phyloP scores from a whole-genome alignment of 2,888 invertebrate species.

The Papilio demoleus region DNA sequence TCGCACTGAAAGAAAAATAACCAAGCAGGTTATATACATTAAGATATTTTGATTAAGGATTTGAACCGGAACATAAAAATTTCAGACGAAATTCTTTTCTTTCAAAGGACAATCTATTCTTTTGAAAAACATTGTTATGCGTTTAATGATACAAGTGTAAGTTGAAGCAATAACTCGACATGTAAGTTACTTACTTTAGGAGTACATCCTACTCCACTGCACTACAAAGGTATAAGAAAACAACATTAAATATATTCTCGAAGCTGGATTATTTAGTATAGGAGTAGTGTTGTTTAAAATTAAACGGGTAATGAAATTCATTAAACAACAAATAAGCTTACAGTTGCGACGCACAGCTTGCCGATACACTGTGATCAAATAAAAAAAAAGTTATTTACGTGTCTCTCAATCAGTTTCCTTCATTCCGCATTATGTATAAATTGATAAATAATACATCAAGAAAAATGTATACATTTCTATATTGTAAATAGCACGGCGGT shows the following conservation, averaged over 20 bases:
- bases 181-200: slow-evolving; percentile 9
- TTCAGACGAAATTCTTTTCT: background rate
- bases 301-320: too few relatives aligned
- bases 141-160: too few relatives aligned
- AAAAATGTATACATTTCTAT: too few relatives aligned
- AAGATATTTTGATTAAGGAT: background rate
- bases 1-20: background rate
- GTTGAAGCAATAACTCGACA: background rate
- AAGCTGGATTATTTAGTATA: too few relatives aligned
- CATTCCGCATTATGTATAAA: too few relatives aligned
- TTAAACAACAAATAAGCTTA: background rate
- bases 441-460: too few relatives aligned
- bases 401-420: too few relatives aligned
- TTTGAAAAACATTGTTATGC: background rate
- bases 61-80: too few relatives aligned
- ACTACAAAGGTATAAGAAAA: background rate
- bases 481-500: too few relatives aligned
- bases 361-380: background rate
- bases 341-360: background rate
- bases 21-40: background rate
- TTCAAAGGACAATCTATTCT: background rate
- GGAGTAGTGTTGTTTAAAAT: too few relatives aligned
- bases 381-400: background rate
- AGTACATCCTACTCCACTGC: background rate
- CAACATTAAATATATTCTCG: too few relatives aligned